Conservation (phyloP, 2,797 vertebrate genomes). For the Catostomus latipinnis region DNA sequence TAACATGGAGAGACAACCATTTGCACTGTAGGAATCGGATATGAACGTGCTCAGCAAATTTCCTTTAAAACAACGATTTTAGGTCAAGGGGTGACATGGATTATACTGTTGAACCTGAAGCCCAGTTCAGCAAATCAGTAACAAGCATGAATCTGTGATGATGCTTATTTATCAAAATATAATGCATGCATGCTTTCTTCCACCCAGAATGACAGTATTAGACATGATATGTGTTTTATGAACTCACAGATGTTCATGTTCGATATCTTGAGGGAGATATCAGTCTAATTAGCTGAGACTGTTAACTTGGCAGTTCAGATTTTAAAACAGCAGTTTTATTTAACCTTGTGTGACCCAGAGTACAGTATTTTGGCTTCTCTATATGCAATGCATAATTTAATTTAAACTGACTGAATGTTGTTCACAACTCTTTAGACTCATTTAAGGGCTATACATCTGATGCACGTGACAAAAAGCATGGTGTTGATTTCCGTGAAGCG, state of each 20-base stretch:
- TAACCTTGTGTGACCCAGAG: too few relatives aligned
- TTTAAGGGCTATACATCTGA: too few relatives aligned
- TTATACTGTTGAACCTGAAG: background rate
- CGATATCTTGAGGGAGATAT: slow-evolving; percentile 44
- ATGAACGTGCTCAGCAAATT: background rate
- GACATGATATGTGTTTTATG: slow-evolving; percentile 39
- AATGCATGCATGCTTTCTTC: background rate
- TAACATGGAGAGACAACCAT: background rate
- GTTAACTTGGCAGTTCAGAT: slow-evolving; percentile 37
- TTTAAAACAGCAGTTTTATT: slow-evolving; percentile 16
- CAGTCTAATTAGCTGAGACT: slow-evolving; percentile 51
- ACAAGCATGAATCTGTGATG: background rate
- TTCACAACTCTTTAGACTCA: too few relatives aligned
- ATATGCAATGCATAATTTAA: too few relatives aligned
- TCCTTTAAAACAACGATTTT: background rate
- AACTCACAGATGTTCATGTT: slow-evolving; percentile 43
- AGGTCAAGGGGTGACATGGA: background rate
- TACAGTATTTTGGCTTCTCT: too few relatives aligned
- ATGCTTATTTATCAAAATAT: slow-evolving; percentile 23
- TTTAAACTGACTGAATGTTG: too few relatives aligned
- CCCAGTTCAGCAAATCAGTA: slow-evolving; percentile 7
- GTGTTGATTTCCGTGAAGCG: too few relatives aligned
- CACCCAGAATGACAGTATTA: slow-evolving; percentile 22
- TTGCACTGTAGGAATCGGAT: background rate
- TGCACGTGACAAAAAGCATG: too few relatives aligned